A percentile compares a stretch with the other conserved stretches of the same genome.
Evolutionary conservation across 2,888 invertebrate species (phyloP).

Genomic region (Conomelus anceps): DNA sequence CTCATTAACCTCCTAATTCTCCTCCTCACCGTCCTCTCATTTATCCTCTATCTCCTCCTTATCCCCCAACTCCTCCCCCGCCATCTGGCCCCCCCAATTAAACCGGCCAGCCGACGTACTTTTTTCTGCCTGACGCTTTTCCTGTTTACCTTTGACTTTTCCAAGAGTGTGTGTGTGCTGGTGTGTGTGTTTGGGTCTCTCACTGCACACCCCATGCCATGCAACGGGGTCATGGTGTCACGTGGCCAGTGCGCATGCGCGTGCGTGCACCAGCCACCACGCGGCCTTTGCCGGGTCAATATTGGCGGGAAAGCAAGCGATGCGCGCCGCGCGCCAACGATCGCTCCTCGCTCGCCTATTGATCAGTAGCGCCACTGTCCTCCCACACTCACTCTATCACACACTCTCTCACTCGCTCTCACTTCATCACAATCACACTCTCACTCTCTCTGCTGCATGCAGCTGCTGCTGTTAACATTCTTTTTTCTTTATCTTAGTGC

Average conservation of each 20-base stretch:
- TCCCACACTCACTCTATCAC: neutral
- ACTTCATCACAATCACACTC: neutral
- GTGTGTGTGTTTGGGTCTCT: neutral
- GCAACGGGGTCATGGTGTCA: neutral
- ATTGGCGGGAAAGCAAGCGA: neutral
- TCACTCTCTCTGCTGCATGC: neutral
- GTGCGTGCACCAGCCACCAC: neutral
- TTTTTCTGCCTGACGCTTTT: neutral
- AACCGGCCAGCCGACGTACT: neutral
- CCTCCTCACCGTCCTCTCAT: too few species aligned
- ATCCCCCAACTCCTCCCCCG: neutral
- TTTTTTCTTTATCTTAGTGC: neutral
- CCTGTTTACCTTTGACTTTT: neutral
- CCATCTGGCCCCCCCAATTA: neutral
- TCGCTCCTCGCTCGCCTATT: neutral
- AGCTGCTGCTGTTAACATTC: neutral
- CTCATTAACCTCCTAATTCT: too few species aligned
- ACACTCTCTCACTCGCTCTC: neutral
- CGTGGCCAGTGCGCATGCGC: neutral
- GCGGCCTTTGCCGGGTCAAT: neutral
- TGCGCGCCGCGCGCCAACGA: neutral
- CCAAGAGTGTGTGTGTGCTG: neutral
- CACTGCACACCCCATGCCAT: too few species aligned
- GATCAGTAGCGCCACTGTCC: neutral
- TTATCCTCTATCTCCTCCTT: too few species aligned